Percentiles rank a stretch among this genome's conserved stretches.
Conservation (phyloP, 2,113 vertebrate genomes). For the Cephalopterus ornatus region DNA sequence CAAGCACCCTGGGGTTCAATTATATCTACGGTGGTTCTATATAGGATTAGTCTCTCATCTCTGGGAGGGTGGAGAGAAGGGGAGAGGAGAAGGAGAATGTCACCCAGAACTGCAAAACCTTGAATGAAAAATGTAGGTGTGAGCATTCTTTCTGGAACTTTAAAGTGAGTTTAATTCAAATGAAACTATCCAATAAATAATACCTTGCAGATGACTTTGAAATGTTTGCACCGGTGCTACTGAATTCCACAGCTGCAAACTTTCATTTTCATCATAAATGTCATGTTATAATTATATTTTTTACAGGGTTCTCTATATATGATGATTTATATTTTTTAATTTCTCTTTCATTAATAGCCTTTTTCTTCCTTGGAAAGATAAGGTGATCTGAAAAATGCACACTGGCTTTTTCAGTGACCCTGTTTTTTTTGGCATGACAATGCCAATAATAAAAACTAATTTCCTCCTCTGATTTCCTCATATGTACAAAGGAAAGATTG, state of each 20-base stretch:
- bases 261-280: conserved; percentile 43
- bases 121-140: conserved; percentile 55
- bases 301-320: conserved; percentile 5
- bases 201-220: conserved; percentile 54
- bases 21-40: neutral
- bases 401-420: neutral
- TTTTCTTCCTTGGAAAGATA: conserved; percentile 29
- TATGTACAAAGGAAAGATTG: conserved; percentile 3
- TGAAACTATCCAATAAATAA: conserved; percentile 65
- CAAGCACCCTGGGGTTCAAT: conserved; percentile 49
- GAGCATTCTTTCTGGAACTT: conserved; percentile 28
- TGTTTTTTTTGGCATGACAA: neutral
- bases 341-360: conserved; percentile 36
- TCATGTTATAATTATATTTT: conserved; percentile 44
- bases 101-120: conserved; percentile 35
- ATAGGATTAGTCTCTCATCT: conserved; percentile 36
- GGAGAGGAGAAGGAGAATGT: conserved; percentile 30
- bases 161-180: conserved; percentile 64
- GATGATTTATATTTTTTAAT: conserved; percentile 60
- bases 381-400: conserved; percentile 18
- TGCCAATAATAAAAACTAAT: conserved; percentile 53
- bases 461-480: conserved; percentile 33
- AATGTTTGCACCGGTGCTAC: neutral
- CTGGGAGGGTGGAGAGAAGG: neutral
- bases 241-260: conserved; percentile 37